These are phyloP conservation scores for Australoheros facetus DNA, from an alignment of 2,797 vertebrate genomes.

Conservation along the genomic window DNA sequence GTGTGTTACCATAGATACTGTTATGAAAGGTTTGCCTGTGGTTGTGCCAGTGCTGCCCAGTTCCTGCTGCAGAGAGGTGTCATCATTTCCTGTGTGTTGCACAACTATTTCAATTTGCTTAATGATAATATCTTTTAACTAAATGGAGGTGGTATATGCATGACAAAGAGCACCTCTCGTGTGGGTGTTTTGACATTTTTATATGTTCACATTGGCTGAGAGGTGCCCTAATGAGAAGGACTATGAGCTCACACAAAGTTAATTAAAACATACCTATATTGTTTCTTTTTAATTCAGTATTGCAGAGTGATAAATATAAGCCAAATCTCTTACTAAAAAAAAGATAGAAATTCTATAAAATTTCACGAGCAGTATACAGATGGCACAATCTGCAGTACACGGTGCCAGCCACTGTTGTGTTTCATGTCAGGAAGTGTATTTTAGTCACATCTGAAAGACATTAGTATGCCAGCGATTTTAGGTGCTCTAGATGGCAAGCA, in stretches of 20 bases:
- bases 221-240: neutral
- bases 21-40: slow-evolving; percentile 57
- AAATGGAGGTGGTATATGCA: neutral
- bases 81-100: slow-evolving; percentile 43
- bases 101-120: slow-evolving; percentile 16
- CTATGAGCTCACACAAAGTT: neutral
- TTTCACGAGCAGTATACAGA: neutral
- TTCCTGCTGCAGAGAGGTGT: slow-evolving; percentile 36
- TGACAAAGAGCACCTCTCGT: neutral
- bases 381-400: neutral
- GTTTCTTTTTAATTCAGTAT: neutral
- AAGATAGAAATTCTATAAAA: neutral
- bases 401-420: neutral
- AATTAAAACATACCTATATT: slow-evolving; percentile 1
- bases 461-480: slow-evolving; percentile 24
- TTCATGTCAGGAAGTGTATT: slow-evolving; percentile 40
- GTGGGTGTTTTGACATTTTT: neutral
- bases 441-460: slow-evolving; percentile 50
- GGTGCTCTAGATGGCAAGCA: neutral
- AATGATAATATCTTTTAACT: neutral
- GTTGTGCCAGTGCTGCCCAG: slow-evolving; percentile 53
- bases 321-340: neutral
- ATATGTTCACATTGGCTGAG: neutral
- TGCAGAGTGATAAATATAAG: neutral
- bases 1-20: slow-evolving; percentile 52